Conservation (phyloP, 2,888 invertebrate genomes). For the Melinaea menophilus region DNA sequence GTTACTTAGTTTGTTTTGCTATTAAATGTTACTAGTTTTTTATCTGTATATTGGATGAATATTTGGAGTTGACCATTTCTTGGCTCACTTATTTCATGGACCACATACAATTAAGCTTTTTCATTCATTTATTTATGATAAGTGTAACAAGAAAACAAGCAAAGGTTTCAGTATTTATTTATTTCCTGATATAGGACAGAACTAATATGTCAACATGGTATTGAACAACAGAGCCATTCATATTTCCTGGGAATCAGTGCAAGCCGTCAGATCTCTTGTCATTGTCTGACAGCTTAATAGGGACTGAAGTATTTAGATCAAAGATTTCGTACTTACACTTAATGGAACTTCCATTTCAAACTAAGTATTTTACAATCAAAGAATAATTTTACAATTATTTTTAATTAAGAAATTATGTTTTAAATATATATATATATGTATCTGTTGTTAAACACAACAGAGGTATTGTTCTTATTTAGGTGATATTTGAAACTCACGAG, state of each 20-base stretch:
- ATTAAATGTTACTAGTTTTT: too few relatives aligned
- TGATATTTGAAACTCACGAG: slow-evolving; percentile 16
- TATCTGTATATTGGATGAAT: too few relatives aligned
- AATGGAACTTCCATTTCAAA: neutral
- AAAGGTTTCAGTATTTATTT: neutral
- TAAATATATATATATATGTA: neutral
- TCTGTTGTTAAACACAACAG: neutral
- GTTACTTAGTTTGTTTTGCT: too few relatives aligned
- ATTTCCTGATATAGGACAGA: neutral
- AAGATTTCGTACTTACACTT: neutral
- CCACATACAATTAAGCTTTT: too few relatives aligned
- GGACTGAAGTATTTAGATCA: neutral
- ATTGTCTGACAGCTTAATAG: slow-evolving; percentile 5
- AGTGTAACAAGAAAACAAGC: too few relatives aligned
- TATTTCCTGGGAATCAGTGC: slow-evolving; percentile 7
- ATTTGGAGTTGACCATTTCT: too few relatives aligned
- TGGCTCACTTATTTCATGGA: too few relatives aligned
- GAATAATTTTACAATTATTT: neutral
- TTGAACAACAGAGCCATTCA: slow-evolving; percentile 4
- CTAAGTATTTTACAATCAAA: neutral
- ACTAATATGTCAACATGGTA: slow-evolving; percentile 5
- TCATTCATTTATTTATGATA: too few relatives aligned
- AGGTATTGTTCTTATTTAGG: too few relatives aligned
- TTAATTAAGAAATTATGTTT: neutral
- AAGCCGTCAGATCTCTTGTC: slow-evolving; percentile 4